A percentile compares a stretch with the other conserved stretches of the same genome.
Conservation (phyloP, 2,797 vertebrate species). For the Apodemus agrarius region DNA sequence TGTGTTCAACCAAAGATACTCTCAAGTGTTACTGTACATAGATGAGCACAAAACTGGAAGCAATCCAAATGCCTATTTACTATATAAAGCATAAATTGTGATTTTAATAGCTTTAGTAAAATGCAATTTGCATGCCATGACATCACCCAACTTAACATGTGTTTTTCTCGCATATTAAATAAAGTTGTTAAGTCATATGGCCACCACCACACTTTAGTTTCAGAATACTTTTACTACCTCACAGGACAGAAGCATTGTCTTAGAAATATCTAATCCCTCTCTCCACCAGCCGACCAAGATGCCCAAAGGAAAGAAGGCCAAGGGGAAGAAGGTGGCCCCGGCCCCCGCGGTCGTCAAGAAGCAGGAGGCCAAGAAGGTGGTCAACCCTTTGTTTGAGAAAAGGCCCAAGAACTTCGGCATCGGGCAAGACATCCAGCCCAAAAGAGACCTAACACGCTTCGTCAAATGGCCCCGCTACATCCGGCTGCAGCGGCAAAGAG, state of each 20-base stretch:
- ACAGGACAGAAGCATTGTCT: background rate
- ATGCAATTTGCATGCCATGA: background rate
- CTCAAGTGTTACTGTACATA: background rate
- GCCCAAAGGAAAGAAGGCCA: too few species aligned
- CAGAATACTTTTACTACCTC: background rate
- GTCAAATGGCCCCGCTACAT: too few species aligned
- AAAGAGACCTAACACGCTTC: too few species aligned
- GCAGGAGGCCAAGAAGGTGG: too few species aligned
- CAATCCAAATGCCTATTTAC: background rate
- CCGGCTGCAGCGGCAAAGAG: too few species aligned
- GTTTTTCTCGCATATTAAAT: background rate
- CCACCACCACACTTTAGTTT: background rate
- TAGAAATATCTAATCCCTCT: background rate
- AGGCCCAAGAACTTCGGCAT: too few species aligned
- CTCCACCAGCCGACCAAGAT: too few species aligned
- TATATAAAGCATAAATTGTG: background rate
- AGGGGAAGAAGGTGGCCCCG: too few species aligned
- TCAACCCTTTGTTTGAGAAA: too few species aligned
- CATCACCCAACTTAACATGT: background rate
- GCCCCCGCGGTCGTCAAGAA: too few species aligned
- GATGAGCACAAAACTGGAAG: background rate
- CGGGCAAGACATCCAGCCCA: too few species aligned
- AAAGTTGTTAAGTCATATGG: background rate
- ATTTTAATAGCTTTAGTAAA: background rate
- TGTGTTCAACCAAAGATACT: background rate